Conservation (phyloP, 1,140 invertebrate species). For the Phymorhynchus buccinoides region DNA sequence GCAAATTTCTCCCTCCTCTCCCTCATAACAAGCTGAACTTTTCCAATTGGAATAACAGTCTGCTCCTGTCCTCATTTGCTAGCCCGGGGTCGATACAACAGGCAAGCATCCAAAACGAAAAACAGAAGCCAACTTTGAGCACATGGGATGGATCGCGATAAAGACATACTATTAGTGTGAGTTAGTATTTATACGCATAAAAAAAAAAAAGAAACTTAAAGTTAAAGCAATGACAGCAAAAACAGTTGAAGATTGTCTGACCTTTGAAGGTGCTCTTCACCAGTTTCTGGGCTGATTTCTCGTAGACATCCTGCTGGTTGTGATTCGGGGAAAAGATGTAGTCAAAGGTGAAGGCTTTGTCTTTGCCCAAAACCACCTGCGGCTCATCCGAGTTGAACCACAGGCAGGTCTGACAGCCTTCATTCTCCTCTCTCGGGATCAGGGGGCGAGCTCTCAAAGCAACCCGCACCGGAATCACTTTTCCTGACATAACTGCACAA, state of each 20-base stretch:
- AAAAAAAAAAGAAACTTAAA: neutral
- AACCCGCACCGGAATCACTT: constrained; percentile 76
- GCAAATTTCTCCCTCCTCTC: no score
- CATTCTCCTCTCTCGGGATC: constrained; percentile 79
- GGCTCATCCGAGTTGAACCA: constrained; percentile 75
- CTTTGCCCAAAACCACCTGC: constrained; percentile 89
- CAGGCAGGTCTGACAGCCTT: constrained; percentile 71
- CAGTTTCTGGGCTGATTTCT: constrained; percentile 82
- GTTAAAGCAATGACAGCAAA: neutral
- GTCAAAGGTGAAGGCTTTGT: constrained; percentile 90
- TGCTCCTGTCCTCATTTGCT: no score
- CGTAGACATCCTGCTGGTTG: constrained; percentile 84
- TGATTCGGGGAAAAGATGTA: constrained; percentile 84
- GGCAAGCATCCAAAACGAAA: no score
- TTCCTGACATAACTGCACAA: constrained; percentile 30
- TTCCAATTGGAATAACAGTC: no score
- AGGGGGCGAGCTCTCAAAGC: constrained; percentile 87
- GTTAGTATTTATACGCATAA: neutral
- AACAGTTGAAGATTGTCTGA: constrained; percentile 35
- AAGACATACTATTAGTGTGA: no score
- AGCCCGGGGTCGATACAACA: no score
- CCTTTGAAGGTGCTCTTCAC: constrained; percentile 87
- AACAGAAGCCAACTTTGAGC: no score
- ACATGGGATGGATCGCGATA: no score
- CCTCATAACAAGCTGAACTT: no score